A percentile compares a stretch with the other conserved stretches of the same genome.
phyloP scores from a whole-genome alignment of 2,797 vertebrate genomes.

The Threskiornis aethiopicus region DNA sequence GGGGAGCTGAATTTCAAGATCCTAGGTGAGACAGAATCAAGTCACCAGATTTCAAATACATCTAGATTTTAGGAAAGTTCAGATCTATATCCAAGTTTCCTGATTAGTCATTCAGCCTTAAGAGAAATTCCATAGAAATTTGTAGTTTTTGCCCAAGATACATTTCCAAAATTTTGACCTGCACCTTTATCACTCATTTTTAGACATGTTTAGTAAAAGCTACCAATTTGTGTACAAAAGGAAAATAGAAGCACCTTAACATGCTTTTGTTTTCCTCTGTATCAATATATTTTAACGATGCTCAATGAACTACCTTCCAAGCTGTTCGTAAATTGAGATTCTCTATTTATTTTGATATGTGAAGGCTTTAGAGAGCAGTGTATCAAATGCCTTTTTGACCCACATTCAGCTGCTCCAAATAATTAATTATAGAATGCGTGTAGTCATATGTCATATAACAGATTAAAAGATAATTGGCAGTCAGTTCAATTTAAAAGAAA shows the following conservation, averaged over 20 bases:
- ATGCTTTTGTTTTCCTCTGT: background rate
- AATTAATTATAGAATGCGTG: background rate
- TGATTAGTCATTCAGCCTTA: background rate
- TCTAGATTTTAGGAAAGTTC: background rate
- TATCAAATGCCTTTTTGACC: background rate
- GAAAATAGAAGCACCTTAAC: background rate
- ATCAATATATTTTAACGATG: background rate
- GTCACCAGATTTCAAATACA: background rate
- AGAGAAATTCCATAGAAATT: background rate
- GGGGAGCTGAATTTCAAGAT: background rate
- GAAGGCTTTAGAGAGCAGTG: background rate
- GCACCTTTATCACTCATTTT: background rate
- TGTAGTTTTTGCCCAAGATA: background rate
- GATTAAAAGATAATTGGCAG: background rate
- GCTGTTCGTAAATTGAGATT: background rate
- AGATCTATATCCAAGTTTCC: background rate
- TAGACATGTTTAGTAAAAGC: background rate
- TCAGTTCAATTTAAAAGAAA: background rate
- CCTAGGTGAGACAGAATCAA: background rate
- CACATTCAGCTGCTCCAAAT: background rate
- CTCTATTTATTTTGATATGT: background rate
- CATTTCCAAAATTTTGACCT: background rate
- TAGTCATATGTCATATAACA: background rate
- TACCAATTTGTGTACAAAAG: background rate
- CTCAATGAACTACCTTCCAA: background rate